Percentiles rank a stretch among this genome's conserved stretches.
Evolutionary conservation across 1,140 invertebrate genomes (phyloP).

Genomic region (Hestina assimilis): DNA sequence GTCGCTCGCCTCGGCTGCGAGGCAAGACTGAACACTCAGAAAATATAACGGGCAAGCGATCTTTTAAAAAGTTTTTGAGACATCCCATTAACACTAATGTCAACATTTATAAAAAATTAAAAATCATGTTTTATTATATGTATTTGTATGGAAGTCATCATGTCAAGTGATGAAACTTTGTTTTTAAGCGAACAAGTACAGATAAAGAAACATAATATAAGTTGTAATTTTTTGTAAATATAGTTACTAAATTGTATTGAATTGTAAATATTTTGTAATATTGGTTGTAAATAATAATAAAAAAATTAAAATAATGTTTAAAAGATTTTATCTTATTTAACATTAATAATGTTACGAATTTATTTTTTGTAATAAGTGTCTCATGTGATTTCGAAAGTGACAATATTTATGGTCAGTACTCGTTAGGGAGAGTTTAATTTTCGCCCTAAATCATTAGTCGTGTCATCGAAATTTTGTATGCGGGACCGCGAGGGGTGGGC

Average conservation of each 20-base stretch:
- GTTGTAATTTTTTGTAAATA: no score
- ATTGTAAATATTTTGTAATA: no score
- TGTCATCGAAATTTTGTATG: conserved; percentile 43
- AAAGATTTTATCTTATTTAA: background rate
- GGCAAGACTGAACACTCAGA: conserved; percentile 35
- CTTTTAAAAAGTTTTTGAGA: conserved; percentile 30
- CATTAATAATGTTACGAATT: background rate
- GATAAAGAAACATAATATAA: no score
- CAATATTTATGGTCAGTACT: conserved; percentile 30
- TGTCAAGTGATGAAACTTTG: no score
- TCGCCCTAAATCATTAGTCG: conserved; percentile 51
- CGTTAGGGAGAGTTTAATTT: conserved; percentile 39
- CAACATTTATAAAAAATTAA: background rate
- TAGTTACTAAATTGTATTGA: no score
- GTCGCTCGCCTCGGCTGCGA: conserved; percentile 14
- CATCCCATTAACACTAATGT: conserved; percentile 1
- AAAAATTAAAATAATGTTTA: background rate
- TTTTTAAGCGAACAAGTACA: no score
- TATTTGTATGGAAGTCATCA: no score
- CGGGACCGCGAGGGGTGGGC: conserved; percentile 29
- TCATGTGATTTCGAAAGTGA: conserved; percentile 16
- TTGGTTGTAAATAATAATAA: background rate
- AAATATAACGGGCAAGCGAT: conserved; percentile 42
- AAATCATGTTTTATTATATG: background rate
- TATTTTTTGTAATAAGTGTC: conserved; percentile 1